Evolutionary conservation across 92 coral and sea anemone species (phyloP), one percentile per base, ranked within the genome.

Genomic region (Montipora capitata): DNA sequence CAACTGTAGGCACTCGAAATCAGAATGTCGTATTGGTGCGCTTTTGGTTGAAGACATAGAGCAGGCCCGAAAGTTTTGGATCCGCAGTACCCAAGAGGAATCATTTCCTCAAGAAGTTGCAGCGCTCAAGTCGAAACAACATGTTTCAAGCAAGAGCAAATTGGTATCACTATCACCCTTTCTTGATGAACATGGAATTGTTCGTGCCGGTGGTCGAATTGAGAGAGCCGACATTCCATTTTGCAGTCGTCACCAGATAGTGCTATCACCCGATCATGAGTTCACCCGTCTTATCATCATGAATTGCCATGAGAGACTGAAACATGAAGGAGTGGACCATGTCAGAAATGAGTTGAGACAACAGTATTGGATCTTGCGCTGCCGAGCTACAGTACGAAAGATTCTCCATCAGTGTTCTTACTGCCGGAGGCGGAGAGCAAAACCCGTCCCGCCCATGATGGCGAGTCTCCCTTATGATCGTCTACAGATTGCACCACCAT

Each of bases 281-380:
- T 58, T 92, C 45, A 85, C 87, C 14, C 76, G 78, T 43, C 74
- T 85, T 38, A 80, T 86, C 52, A 79, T 93, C 59, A 20, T 70
- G 86, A 75, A 54, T 45, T 54, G 62, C 42, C 92, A 90, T 68
- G 67, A 82, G 16, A 83, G 54, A 54, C 59, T 73, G 43, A 77
- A 44, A 12, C 96, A 90, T 63, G 92, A 16, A 45, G 86, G 89
- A n/a, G 80, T 73, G 20, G 77, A 63, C 7, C 89, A 92, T 41
- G 93, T 88, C 40, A 72, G 88, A 49, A 88, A 92, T 12, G 93
- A 87, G 40, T 40, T 92, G 40, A 84, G 91, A 66, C 96, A 82
- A 79, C 81, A 89, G 59, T 81, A 66, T 38, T 93, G 93, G 91
- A 86, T 85, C 61, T 65, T 93, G 4, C 83, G 87, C 41, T 78